Percentiles rank a stretch among this genome's conserved stretches.
These are phyloP conservation scores for Drosophila histrio DNA, from an alignment of 2,888 invertebrate species.

Conservation along the genomic window DNA sequence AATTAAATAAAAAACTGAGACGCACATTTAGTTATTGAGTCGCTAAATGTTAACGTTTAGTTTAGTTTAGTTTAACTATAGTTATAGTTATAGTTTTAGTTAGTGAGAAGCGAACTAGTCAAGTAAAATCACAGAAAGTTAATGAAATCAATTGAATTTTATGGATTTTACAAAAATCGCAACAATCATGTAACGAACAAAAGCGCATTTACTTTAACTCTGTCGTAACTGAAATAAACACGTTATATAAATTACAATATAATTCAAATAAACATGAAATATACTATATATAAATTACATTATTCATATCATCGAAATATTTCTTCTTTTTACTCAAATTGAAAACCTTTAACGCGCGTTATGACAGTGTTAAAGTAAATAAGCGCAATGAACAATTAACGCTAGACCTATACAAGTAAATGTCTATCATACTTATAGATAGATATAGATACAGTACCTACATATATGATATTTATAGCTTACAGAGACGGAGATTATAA, in stretches of 20 bases:
- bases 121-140: conserved; percentile 65
- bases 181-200: conserved; percentile 43
- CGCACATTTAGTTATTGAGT: conserved; percentile 65
- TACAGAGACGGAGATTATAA: conserved; percentile 68
- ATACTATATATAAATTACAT: too few species aligned
- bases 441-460: conserved; percentile 47
- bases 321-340: too few species aligned
- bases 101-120: conserved; percentile 70
- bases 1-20: conserved; percentile 53
- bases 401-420: conserved; percentile 50
- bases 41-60: conserved; percentile 70
- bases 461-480: conserved; percentile 49
- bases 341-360: too few species aligned
- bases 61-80: conserved; percentile 49
- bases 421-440: conserved; percentile 20
- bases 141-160: conserved; percentile 59
- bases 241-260: too few species aligned
- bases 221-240: too few species aligned
- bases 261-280: too few species aligned
- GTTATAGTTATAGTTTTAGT: conserved; percentile 28
- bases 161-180: conserved; percentile 76
- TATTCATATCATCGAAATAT: too few species aligned
- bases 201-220: too few species aligned
- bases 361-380: too few species aligned
- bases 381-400: conserved; percentile 58